Conservation (phyloP, 2,113 vertebrate species). For the Cyprinus carpio region DNA sequence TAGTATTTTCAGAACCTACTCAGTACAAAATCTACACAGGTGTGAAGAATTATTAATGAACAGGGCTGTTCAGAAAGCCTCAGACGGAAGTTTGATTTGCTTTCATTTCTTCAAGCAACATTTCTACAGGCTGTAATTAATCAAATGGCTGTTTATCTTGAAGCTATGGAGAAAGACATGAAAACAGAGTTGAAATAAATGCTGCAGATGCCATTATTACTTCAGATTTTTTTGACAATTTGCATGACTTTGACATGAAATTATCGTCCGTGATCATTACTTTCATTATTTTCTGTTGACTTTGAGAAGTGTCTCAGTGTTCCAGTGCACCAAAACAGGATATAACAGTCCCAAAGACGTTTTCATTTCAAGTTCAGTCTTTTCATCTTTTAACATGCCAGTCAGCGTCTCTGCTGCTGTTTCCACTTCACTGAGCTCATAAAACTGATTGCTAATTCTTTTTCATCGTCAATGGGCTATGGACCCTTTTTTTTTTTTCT, state of each 20-base stretch:
- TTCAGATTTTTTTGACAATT: background rate
- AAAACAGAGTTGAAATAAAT: background rate
- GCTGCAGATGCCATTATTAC: background rate
- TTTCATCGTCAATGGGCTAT: constrained; percentile 48
- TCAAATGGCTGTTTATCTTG: constrained; percentile 18
- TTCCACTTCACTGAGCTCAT: constrained; percentile 49
- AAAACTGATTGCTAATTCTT: constrained; percentile 49
- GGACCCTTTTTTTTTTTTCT: constrained; percentile 45
- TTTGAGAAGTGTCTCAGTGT: background rate
- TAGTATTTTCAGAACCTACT: background rate
- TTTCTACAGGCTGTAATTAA: background rate
- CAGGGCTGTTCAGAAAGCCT: background rate
- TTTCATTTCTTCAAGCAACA: constrained; percentile 3
- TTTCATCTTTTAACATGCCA: constrained; percentile 42
- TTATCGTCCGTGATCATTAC: background rate
- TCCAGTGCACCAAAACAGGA: background rate
- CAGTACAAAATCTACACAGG: background rate
- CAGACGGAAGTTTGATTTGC: constrained; percentile 8
- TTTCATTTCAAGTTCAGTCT: background rate
- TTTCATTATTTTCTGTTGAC: background rate
- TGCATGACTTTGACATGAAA: background rate
- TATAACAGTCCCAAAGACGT: background rate
- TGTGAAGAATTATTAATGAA: constrained; percentile 3
- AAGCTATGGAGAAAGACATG: background rate
- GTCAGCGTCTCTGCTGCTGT: constrained; percentile 35